Evolutionary conservation across 2,888 invertebrate species (phyloP).

Genomic region (Philonicus albiceps): DNA sequence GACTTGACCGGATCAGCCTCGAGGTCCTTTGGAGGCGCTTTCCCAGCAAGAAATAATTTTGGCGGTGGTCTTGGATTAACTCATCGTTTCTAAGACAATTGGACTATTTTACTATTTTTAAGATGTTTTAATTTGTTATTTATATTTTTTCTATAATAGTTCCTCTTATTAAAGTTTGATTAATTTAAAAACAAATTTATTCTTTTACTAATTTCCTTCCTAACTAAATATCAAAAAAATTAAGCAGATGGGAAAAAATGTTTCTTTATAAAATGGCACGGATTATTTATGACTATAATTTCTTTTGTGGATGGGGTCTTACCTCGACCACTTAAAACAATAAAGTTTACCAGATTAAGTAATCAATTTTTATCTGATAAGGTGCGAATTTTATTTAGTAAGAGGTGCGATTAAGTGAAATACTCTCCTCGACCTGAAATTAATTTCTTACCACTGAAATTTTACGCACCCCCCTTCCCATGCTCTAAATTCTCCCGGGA

Average conservation of each 20-base stretch:
- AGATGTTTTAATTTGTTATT: neutral
- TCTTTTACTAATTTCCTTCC: too few species aligned
- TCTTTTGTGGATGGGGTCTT: too few species aligned
- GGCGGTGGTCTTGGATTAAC: conserved; percentile 52
- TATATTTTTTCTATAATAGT: neutral
- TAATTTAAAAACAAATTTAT: too few species aligned
- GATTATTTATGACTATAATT: too few species aligned
- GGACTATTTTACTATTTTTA: neutral
- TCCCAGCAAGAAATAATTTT: conserved; percentile 50
- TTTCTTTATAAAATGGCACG: too few species aligned
- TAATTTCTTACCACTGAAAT: neutral
- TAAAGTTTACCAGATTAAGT: neutral
- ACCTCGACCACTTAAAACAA: too few species aligned
- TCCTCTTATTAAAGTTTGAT: neutral
- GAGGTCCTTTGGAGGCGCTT: conserved; percentile 53
- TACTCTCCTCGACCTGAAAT: neutral
- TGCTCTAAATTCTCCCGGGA: neutral
- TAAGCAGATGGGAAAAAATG: too few species aligned
- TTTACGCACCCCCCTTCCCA: neutral
- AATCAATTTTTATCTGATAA: too few species aligned
- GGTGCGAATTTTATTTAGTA: neutral
- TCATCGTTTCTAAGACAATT: conserved; percentile 50
- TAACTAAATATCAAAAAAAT: too few species aligned
- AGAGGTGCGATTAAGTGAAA: neutral
- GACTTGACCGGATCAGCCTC: conserved; percentile 54